Evolutionary conservation across 2,113 vertebrate genomes (phyloP).

Genomic region (Rutilus rutilus): DNA sequence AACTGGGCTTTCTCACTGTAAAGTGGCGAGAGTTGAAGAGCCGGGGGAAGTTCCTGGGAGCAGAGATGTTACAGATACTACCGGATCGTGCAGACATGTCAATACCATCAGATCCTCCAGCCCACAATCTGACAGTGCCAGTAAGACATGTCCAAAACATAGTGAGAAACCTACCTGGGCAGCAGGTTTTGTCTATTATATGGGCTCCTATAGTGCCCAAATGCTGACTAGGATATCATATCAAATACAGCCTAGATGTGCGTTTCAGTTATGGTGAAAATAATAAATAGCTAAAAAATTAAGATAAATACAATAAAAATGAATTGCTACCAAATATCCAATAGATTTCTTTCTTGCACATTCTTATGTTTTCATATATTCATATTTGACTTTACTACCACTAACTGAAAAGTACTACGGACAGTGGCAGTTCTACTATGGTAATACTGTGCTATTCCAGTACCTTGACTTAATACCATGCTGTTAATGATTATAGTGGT

Average conservation of each 20-base stretch:
- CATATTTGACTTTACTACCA: neutral
- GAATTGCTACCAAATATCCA: too few relatives aligned
- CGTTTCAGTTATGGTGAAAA: too few relatives aligned
- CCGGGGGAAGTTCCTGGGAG: neutral
- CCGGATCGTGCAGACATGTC: neutral
- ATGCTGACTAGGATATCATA: too few relatives aligned
- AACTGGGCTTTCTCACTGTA: constrained; percentile 32
- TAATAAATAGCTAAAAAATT: too few relatives aligned
- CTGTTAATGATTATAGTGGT: neutral
- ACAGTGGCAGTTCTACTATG: neutral
- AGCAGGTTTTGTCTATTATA: neutral
- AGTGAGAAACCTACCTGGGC: neutral
- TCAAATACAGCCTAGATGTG: too few relatives aligned
- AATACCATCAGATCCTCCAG: constrained; percentile 28
- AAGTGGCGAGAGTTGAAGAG: constrained; percentile 34
- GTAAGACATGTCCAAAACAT: neutral
- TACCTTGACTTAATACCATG: neutral
- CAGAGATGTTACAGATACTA: neutral
- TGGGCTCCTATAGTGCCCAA: too few relatives aligned
- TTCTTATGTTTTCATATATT: neutral
- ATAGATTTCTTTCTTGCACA: too few relatives aligned
- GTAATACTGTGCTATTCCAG: neutral
- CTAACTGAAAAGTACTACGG: neutral
- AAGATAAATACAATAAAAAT: too few relatives aligned
- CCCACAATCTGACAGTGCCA: neutral